Evolutionary conservation across 2,113 vertebrate species (phyloP).

Genomic region (Pteruthius melanotis): DNA sequence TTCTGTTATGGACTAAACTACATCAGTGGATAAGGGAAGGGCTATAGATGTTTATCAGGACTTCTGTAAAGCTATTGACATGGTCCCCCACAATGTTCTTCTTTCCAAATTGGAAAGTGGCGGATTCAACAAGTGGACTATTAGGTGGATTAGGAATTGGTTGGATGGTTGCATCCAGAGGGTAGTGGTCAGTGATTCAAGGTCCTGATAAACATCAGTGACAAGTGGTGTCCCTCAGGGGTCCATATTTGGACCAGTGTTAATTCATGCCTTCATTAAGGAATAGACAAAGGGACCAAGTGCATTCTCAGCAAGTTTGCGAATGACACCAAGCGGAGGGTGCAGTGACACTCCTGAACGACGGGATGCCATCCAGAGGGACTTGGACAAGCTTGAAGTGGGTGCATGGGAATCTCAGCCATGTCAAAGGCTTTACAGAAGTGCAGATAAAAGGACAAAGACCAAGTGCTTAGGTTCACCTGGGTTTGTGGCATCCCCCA

Average conservation of each 20-base stretch:
- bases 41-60: not conserved
- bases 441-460: not conserved
- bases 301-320: too few species aligned
- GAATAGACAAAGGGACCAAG: not conserved
- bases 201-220: not conserved
- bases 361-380: not conserved
- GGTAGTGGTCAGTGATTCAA: not conserved
- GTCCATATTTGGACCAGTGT: not conserved
- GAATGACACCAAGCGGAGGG: not conserved
- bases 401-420: not conserved
- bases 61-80: not conserved
- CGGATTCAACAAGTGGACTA: not conserved
- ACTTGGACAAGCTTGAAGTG: not conserved
- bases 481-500: too few species aligned
- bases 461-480: too few species aligned
- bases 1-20: not conserved
- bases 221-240: not conserved
- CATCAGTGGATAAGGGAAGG: not conserved
- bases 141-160: not conserved
- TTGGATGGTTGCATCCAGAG: not conserved
- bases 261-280: not conserved
- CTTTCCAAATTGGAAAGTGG: not conserved
- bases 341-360: not conserved
- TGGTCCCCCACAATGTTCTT: not conserved
- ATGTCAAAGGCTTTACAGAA: not conserved